Conservation (phyloP, 64 coral and sea anemone genomes). For the Actinia tenebrosa region DNA sequence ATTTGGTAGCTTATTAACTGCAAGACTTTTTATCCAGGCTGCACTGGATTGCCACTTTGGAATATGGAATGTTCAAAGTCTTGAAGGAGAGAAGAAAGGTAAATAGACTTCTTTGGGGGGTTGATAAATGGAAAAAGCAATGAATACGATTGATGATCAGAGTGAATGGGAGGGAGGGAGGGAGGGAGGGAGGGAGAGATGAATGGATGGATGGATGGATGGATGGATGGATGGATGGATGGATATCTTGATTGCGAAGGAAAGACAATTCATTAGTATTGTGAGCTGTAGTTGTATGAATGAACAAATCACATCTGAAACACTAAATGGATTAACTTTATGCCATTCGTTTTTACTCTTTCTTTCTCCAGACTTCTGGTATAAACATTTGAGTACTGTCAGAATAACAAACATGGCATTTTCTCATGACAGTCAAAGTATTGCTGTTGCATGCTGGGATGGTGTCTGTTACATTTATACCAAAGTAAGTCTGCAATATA, state of each 20-base stretch:
- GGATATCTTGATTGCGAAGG: too few species aligned
- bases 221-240: too few species aligned
- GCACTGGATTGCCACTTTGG: constrained; percentile 64
- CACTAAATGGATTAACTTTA: not conserved
- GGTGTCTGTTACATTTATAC: constrained; percentile 36
- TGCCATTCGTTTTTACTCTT: not conserved
- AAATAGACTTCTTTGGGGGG: not conserved
- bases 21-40: constrained; percentile 18
- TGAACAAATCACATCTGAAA: not conserved
- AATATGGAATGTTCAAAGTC: constrained; percentile 46
- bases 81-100: constrained; percentile 39
- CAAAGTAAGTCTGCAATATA: constrained; percentile 5
- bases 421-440: constrained; percentile 37
- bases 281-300: too few species aligned
- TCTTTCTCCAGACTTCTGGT: constrained; percentile 42
- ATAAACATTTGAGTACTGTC: constrained; percentile 41
- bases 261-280: too few species aligned
- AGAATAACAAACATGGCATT: constrained; percentile 50
- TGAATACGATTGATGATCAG: not conserved
- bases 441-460: constrained; percentile 60
- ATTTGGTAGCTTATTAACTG: not conserved
- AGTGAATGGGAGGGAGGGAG: not conserved
- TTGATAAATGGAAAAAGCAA: not conserved
- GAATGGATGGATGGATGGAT: too few species aligned
- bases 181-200: too few species aligned